phyloP scores from a whole-genome alignment of 2,113 vertebrate species.

The Siniperca knerii region DNA sequence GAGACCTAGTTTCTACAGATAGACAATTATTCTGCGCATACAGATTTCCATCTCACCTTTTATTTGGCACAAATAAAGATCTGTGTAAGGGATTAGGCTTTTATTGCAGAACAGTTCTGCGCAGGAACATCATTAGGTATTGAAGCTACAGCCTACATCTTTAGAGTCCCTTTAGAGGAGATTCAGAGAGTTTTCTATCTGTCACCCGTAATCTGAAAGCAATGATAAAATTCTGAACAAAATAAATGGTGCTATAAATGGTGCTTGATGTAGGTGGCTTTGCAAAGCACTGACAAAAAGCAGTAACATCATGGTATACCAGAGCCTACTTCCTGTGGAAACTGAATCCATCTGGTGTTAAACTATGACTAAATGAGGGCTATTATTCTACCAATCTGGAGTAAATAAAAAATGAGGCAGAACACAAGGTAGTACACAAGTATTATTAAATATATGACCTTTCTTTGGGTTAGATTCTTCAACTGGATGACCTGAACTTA shows the following conservation, averaged over 20 bases:
- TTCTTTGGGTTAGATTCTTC: not conserved
- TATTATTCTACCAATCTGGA: not conserved
- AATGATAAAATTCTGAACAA: not conserved
- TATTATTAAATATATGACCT: not conserved
- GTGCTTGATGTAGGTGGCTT: not conserved
- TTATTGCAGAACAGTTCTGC: slow-evolving; percentile 13
- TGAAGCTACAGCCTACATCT: slow-evolving; percentile 13
- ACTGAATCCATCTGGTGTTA: slow-evolving; percentile 2
- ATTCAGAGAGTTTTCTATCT: slow-evolving; percentile 19
- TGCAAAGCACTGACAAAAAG: not conserved
- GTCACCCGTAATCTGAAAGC: slow-evolving; percentile 7
- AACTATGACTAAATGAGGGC: not conserved
- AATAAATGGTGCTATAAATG: not conserved
- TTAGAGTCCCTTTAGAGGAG: not conserved
- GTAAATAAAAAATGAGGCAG: not conserved
- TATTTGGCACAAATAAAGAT: slow-evolving; percentile 54
- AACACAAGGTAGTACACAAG: not conserved
- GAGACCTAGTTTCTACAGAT: slow-evolving; percentile 39
- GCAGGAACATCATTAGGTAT: slow-evolving; percentile 17
- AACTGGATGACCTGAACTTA: slow-evolving; percentile 5
- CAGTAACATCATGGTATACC: not conserved
- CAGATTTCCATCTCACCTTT: slow-evolving; percentile 42
- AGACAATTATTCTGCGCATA: slow-evolving; percentile 33
- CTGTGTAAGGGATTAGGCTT: slow-evolving; percentile 30
- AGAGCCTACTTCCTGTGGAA: not conserved